phyloP scores from a whole-genome alignment of 1,140 invertebrate species.

The Watersipora subatra region DNA sequence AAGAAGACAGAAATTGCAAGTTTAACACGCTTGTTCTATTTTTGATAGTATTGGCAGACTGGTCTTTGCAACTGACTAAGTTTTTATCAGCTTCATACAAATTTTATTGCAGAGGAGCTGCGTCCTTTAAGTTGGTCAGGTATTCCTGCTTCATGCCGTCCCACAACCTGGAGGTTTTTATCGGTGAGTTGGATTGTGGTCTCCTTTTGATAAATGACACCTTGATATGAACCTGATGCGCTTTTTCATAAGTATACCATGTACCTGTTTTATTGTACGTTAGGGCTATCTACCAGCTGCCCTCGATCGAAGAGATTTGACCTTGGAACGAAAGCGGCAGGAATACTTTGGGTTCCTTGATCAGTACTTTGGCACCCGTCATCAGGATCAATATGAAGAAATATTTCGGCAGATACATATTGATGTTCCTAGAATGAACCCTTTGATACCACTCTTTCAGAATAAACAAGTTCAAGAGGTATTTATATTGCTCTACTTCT shows the following conservation, averaged over 20 bases:
- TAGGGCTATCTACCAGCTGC: conserved; percentile 81
- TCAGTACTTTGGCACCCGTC: conserved; percentile 86
- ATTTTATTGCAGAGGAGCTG: conserved; percentile 52
- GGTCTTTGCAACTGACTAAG: too few relatives aligned
- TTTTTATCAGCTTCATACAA: too few relatives aligned
- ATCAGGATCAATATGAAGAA: conserved; percentile 80
- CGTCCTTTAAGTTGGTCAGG: conserved; percentile 88
- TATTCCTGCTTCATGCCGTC: conserved; percentile 67
- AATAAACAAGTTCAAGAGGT: conserved; percentile 30
- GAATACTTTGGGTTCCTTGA: conserved; percentile 89
- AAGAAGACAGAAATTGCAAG: too few relatives aligned
- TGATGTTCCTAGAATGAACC: conserved; percentile 33
- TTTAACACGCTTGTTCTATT: too few relatives aligned
- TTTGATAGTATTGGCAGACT: too few relatives aligned
- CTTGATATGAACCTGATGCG: too few relatives aligned
- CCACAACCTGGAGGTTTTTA: conserved; percentile 59
- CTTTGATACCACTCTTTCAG: conserved; percentile 32
- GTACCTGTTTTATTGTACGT: background rate
- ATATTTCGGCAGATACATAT: conserved; percentile 58
- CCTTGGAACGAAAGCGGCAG: conserved; percentile 73
- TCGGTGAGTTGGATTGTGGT: too few relatives aligned
- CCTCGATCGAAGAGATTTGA: conserved; percentile 62
- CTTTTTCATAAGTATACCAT: too few relatives aligned
- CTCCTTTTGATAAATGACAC: too few relatives aligned
- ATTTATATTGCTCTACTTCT: too few relatives aligned